phyloP scores from a whole-genome alignment of 2,888 invertebrate species.

The Amiota communis region DNA sequence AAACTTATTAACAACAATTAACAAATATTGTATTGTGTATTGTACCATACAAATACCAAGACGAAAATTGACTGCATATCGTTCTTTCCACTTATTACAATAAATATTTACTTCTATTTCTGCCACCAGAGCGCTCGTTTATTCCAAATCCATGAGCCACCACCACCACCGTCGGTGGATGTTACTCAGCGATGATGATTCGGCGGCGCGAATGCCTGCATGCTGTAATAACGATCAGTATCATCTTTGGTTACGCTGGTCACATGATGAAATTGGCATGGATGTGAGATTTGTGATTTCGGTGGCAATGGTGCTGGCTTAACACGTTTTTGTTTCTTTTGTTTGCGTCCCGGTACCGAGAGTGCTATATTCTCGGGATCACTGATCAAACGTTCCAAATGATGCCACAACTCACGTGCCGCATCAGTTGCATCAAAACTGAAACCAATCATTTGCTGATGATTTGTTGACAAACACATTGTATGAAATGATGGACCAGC shows the following conservation, averaged over 20 bases:
- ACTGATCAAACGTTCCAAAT: constrained; percentile 81
- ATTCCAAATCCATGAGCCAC: constrained; percentile 63
- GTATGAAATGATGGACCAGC: constrained; percentile 86
- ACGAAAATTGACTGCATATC: constrained; percentile 4
- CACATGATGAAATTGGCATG: constrained; percentile 89
- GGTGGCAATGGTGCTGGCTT: constrained; percentile 80
- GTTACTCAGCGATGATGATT: constrained; percentile 69
- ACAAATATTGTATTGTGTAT: constrained; percentile 3
- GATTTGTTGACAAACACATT: constrained; percentile 84
- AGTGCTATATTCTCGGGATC: constrained; percentile 86
- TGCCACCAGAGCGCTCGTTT: constrained; percentile 64
- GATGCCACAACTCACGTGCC: constrained; percentile 81
- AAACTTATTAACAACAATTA: neutral
- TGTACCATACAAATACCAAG: neutral
- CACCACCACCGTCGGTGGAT: constrained; percentile 33
- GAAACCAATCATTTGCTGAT: constrained; percentile 83
- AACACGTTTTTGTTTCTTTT: constrained; percentile 75
- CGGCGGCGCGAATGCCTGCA: constrained; percentile 77
- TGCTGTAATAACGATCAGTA: constrained; percentile 78
- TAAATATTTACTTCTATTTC: constrained; percentile 46
- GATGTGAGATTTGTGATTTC: constrained; percentile 87
- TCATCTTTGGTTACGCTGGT: constrained; percentile 83
- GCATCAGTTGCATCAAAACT: constrained; percentile 85
- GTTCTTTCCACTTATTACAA: constrained; percentile 45
- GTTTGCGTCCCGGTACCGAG: constrained; percentile 78